Evolutionary conservation across 2,113 vertebrate genomes (phyloP), one percentile per base, ranked within the genome.

Genomic region (Heteronetta atricapilla): DNA sequence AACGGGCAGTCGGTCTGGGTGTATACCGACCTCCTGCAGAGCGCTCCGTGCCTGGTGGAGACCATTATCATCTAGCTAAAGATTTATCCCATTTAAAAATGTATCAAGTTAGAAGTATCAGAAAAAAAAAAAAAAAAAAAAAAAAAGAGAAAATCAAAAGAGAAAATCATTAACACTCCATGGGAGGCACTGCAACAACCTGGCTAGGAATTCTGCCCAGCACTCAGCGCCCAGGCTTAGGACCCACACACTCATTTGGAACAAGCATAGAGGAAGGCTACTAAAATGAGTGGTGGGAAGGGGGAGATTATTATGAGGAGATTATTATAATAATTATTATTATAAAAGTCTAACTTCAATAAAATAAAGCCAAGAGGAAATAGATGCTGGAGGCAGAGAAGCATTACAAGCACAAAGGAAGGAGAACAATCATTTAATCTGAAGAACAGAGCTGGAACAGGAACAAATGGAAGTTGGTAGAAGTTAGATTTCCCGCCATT

Each of bases 281-380:
- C 4, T 79, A 34, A 89, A 82, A 76, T 15, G 21, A 73, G 55
- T 16, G 42, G 26, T 25, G 34, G 33, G 42, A 84, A 91, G 34
- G 3, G 7, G 73, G 59, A 63, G 5, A 6, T 63, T n/a, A 14
- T 52, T 82, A 38, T 64, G n/a, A n/a, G 73, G 59, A 63, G 5
- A 6, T 63, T n/a, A 14, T 52, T 82, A 38, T 64, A n/a, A n/a
- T n/a, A n/a, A n/a, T n/a, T n/a, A 6, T 63, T n/a, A 14, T 52
- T 82, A 38, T 64, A 8, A 78, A 55, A 77, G 11, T 10, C 78
- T 84, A 55, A 52, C 28, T 78, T 67, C 33, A 73, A 3, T 76
- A 69, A 89, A 82, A 76, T 53, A 74, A 86, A 93, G 10, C 63
- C 67, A 56, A 84, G 70, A 60, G 69, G 82, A 89, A 89, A 88